Evolutionary conservation across 2,888 invertebrate genomes (phyloP).

Genomic region (Apamea sordens): DNA sequence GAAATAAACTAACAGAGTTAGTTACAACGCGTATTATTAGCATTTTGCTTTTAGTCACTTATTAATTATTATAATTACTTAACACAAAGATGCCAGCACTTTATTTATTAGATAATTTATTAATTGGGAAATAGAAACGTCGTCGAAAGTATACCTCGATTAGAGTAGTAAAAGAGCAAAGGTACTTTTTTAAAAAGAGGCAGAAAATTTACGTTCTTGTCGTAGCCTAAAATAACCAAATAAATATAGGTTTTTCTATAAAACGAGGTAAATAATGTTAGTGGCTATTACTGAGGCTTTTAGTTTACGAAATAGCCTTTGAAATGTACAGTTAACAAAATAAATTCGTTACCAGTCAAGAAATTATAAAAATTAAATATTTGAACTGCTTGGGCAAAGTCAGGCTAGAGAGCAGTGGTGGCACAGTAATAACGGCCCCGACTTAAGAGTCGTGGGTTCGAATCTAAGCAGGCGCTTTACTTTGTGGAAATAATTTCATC

Average conservation of each 20-base stretch:
- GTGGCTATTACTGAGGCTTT: neutral
- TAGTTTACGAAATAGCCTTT: slow-evolving; percentile 1
- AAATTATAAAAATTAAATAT: neutral
- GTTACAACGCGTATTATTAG: slow-evolving; percentile 10
- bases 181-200: too few species aligned
- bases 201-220: neutral
- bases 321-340: slow-evolving; percentile 14
- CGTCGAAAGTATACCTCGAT: neutral
- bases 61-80: slow-evolving; percentile 28
- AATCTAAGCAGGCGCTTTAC: neutral
- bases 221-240: neutral
- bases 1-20: slow-evolving; percentile 13
- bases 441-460: neutral
- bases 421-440: neutral
- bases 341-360: neutral
- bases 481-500: neutral
- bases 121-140: neutral
- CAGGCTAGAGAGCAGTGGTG: neutral
- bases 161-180: neutral
- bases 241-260: neutral
- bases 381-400: neutral
- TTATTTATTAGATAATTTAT: slow-evolving; percentile 18
- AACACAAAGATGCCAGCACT: slow-evolving; percentile 14
- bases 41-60: slow-evolving; percentile 32
- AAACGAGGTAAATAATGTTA: neutral